Conservation (phyloP, 1,140 invertebrate genomes). For the Zophobas morio region DNA sequence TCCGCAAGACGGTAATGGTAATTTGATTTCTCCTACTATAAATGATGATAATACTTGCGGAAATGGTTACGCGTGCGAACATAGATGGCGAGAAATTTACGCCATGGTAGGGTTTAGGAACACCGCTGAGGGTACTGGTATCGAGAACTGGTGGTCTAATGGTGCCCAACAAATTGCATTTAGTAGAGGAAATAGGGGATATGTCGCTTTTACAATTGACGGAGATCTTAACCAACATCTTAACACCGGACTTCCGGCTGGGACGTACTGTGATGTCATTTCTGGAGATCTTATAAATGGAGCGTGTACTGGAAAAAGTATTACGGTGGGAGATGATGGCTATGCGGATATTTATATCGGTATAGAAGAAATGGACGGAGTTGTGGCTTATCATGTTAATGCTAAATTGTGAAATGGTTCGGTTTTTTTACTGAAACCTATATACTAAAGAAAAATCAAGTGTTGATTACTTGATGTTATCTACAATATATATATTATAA, state of each 20-base stretch:
- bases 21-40: conserved; percentile 77
- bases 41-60: conserved; percentile 79
- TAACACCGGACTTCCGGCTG: conserved; percentile 81
- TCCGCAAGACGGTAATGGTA: conserved; percentile 74
- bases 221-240: conserved; percentile 72
- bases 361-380: conserved; percentile 76
- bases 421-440: too few relatives aligned
- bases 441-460: too few relatives aligned
- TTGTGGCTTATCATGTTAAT: conserved; percentile 82
- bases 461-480: too few relatives aligned
- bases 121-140: conserved; percentile 70
- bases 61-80: conserved; percentile 92
- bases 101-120: conserved; percentile 87
- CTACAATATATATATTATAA: too few relatives aligned
- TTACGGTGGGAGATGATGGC: conserved; percentile 77
- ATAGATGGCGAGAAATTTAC: conserved; percentile 87
- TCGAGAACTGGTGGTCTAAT: conserved; percentile 83
- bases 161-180: conserved; percentile 84
- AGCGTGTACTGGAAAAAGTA: conserved; percentile 80
- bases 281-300: conserved; percentile 76
- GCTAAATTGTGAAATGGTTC: conserved; percentile 56
- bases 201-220: conserved; percentile 82
- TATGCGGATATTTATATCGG: conserved; percentile 76
- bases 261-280: conserved; percentile 90
- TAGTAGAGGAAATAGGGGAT: conserved; percentile 78